phyloP scores from a whole-genome alignment of 2,888 invertebrate species.

The Plemyria rubiginata region DNA sequence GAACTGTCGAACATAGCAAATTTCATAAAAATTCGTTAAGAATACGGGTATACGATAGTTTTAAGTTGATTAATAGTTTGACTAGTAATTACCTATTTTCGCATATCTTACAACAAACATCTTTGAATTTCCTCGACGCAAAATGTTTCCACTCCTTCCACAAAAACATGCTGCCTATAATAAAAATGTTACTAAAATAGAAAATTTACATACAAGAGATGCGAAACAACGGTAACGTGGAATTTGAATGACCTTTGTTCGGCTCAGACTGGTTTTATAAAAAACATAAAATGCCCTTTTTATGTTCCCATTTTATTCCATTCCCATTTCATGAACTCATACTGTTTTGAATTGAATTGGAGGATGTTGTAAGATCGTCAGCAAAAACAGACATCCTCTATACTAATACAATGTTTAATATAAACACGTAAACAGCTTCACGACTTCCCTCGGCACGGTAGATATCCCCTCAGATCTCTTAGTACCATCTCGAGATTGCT shows the following conservation, averaged over 20 bases:
- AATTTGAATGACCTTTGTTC: constrained; percentile 45
- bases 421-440: no score
- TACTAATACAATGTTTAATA: not conserved
- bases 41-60: no score
- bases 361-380: constrained; percentile 15
- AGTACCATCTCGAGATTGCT: no score
- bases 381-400: constrained; percentile 12
- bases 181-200: constrained; percentile 41
- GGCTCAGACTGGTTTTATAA: constrained; percentile 22
- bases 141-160: not conserved
- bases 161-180: not conserved
- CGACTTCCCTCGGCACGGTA: no score
- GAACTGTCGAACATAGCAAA: no score
- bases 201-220: constrained; percentile 72
- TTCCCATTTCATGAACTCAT: constrained; percentile 10
- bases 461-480: no score
- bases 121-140: not conserved
- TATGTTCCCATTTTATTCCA: constrained; percentile 27
- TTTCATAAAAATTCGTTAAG: no score
- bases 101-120: not conserved
- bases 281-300: constrained; percentile 25
- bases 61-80: no score
- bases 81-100: no score
- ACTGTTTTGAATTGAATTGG: constrained; percentile 50
- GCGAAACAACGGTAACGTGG: constrained; percentile 46